Evolutionary conservation across 2,113 vertebrate genomes (phyloP), one percentile per base, ranked within the genome.

Genomic region (Oophaga pumilio): DNA sequence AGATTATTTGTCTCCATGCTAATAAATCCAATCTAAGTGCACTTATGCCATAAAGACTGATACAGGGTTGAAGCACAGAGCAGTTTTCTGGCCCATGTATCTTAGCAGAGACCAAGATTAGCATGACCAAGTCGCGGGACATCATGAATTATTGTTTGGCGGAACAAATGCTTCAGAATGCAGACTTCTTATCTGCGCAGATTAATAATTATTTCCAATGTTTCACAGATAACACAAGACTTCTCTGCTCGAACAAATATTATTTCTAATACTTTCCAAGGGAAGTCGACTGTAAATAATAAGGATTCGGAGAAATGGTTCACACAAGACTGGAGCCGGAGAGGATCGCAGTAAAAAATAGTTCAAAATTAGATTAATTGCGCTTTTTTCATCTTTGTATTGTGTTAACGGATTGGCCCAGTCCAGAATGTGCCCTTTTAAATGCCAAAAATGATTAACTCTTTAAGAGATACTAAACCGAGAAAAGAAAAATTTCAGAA

Each of bases 241-340:
- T 93, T 93, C 92, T 91, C 88, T 89, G 92, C 93, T 92, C 94
- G 91, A 91, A 91, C 94, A 95, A 95, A 95, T 95, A 96, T 95
- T 96, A 60, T 96, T 94, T 90, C 89, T 92, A 93, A 91, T 62
- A 18, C 57, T 88, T 88, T 81, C 28, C 71, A 56, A 82, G 79
- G n/a, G n/a, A 57, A 59, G 26, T 76, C 49, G 26, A n/a, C 56
- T 50, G 20, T 76, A 81, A 81, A 79, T 81, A 82, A 64, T 82
- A 68, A 69, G 0, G 79, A 60, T 50, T 22, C 9, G 26, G 12
- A 28, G 18, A 17, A 64, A 83, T 83, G 62, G 69, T 52, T 83
- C 62, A 53, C 22, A 24, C 43, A 15, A 50, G 20, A 26, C 64
- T 26, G 56, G 77, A 50, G 69, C 64, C 50, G 7, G 15, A 22